These are phyloP conservation scores for Apotomis betuletana DNA, from an alignment of 2,888 invertebrate species.

Conservation along the genomic window DNA sequence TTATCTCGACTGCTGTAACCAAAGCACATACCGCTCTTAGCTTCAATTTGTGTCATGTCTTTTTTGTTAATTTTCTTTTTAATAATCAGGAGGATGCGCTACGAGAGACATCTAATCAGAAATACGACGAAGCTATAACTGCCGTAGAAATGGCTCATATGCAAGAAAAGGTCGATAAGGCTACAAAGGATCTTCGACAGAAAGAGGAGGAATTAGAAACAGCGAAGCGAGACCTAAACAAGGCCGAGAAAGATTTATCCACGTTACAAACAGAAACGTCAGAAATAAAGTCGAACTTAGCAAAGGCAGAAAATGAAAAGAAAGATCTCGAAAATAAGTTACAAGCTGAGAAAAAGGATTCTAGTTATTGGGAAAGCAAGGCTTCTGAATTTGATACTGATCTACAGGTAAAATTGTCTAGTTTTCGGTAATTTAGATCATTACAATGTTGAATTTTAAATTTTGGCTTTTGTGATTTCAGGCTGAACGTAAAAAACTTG, in stretches of 20 bases:
- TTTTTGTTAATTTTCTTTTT: background rate
- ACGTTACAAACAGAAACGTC: conserved; percentile 70
- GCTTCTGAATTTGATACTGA: conserved; percentile 85
- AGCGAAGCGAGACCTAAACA: conserved; percentile 66
- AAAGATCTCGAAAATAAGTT: conserved; percentile 86
- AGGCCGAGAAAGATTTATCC: conserved; percentile 76
- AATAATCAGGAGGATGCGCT: conserved; percentile 70
- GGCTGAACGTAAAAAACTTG: conserved; percentile 87
- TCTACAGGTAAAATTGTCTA: conserved; percentile 69
- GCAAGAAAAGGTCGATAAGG: conserved; percentile 73
- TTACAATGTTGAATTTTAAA: background rate
- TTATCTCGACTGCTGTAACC: background rate
- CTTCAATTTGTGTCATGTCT: background rate
- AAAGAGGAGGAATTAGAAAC: conserved; percentile 67
- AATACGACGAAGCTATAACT: conserved; percentile 77
- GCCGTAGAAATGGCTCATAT: conserved; percentile 78
- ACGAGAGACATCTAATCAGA: conserved; percentile 74
- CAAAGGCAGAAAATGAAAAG: conserved; percentile 76
- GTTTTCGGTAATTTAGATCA: too few species aligned
- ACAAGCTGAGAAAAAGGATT: conserved; percentile 85
- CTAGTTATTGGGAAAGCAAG: conserved; percentile 86
- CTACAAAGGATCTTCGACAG: conserved; percentile 64
- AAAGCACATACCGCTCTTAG: background rate
- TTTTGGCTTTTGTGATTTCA: conserved; percentile 52
- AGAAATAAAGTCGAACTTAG: conserved; percentile 73